Base-by-base conservation (phyloP, 2,888 invertebrate species). In the Caradrina clavipalpis region DNA sequence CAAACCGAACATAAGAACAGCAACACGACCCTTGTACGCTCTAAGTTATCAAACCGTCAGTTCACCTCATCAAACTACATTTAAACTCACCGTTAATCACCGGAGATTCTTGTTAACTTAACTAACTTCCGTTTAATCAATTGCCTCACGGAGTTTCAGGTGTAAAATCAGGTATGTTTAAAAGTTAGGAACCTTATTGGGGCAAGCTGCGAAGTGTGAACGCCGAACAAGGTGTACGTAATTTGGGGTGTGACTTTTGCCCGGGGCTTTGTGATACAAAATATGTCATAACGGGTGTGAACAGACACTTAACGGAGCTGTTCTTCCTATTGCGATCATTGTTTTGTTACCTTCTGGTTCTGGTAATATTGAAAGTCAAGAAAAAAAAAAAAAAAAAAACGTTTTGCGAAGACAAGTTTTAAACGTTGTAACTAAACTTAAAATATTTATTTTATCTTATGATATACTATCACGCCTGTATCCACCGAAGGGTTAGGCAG, bases 71-170 rank as follows among this genome's bases (percentile, higher is more conserved):
- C 63, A 76, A 80, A 63, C 60, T 55, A 60, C 45, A 67, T 66
- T 57, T 49, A 62, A 72, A 66, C 59, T 68, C 17, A 17, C 21
- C 55, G 54, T 80, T 66, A 65, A 71, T 72, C 51, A 58, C 39
- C 45, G 39, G 39, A 61, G 49, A 55, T 80, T 76, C 54, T 76
- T 71, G 65, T 63, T 63, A 71, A 71, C 64, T 72, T 64, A 42
- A 54, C 47, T 58, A 73, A 72, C 69, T 76, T 68, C 21, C 57
- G 22, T 69, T 56, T 53, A 73, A 76, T 73, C 59, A 73, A 76
- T 51, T 61, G 51, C 50, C 56, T 47, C 17, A 39, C 42, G 39
- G 51, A 73, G 49, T 58, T 55, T 59, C 54, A 55, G 58, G 49
- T 74, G 49, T 67, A 67, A 75, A 54, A 58, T 72, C 53, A 35